Evolutionary conservation across 2,113 vertebrate genomes (phyloP).

Genomic region (Heloderma charlesbogerti): DNA sequence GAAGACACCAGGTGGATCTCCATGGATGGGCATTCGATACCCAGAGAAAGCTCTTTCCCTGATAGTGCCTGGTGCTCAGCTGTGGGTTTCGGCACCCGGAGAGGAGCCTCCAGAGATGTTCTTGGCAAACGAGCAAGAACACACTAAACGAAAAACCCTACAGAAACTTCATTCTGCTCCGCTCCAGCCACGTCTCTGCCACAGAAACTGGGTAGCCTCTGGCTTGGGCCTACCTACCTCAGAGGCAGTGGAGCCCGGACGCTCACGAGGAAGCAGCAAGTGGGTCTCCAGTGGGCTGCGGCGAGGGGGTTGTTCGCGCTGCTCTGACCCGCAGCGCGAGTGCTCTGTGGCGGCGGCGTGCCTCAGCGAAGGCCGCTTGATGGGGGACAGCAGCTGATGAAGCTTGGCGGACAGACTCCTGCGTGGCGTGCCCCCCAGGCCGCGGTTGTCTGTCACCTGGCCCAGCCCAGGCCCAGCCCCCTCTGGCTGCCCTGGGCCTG

Average conservation of each 20-base stretch:
- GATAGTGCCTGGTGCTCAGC: too few species aligned
- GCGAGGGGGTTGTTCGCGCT: slow-evolving; percentile 72
- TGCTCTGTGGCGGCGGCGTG: slow-evolving; percentile 19
- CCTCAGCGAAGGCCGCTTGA: slow-evolving; percentile 70
- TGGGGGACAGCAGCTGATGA: slow-evolving; percentile 90
- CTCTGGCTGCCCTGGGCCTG: background rate
- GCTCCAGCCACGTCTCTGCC: background rate
- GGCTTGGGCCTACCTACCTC: slow-evolving; percentile 76
- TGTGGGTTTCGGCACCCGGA: too few species aligned
- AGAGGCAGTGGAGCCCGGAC: slow-evolving; percentile 88
- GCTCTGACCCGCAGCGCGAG: slow-evolving; percentile 71
- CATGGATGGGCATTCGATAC: too few species aligned
- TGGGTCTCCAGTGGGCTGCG: slow-evolving; percentile 81
- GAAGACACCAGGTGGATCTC: too few species aligned
- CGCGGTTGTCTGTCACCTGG: slow-evolving; percentile 60
- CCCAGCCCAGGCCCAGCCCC: background rate
- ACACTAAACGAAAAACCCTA: too few species aligned
- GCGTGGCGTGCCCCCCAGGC: slow-evolving; percentile 71
- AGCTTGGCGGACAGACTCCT: slow-evolving; percentile 85
- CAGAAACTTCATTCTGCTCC: background rate
- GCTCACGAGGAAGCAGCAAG: slow-evolving; percentile 83
- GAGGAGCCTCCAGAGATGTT: too few species aligned
- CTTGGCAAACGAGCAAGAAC: too few species aligned
- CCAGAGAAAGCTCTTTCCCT: too few species aligned
- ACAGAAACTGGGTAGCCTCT: background rate